A percentile compares a stretch with the other conserved stretches of the same genome.
Conservation (phyloP, 2,797 vertebrate species). For the Chaetophractus vellerosus region DNA sequence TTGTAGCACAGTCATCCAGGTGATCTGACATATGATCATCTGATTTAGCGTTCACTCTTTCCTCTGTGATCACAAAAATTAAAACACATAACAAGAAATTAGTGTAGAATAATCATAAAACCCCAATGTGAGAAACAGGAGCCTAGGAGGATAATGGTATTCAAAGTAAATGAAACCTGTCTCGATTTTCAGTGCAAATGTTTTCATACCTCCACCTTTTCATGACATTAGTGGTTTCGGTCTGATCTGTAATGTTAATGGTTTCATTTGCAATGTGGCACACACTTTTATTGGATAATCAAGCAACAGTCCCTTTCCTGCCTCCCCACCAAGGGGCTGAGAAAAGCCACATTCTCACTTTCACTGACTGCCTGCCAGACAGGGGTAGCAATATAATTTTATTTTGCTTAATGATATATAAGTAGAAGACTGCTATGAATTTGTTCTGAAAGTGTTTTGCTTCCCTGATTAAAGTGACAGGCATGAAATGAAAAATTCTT, state of each 20-base stretch:
- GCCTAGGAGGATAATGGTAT: background rate
- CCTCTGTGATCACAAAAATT: constrained; percentile 22
- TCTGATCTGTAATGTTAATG: background rate
- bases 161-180: background rate
- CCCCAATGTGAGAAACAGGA: background rate
- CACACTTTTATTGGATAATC: background rate
- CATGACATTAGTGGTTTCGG: background rate
- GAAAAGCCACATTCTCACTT: background rate
- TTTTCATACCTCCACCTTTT: background rate
- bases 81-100: background rate
- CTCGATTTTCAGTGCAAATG: background rate
- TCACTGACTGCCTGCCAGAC: background rate
- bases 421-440: background rate
- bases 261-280: background rate
- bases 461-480: background rate
- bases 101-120: background rate
- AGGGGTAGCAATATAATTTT: background rate
- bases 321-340: background rate
- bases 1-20: background rate
- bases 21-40: background rate
- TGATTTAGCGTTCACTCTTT: background rate
- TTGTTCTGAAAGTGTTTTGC: background rate
- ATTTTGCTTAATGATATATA: background rate
- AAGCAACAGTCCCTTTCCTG: background rate
- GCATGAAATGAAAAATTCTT: background rate